Evolutionary conservation across 2,888 invertebrate species (phyloP).

Genomic region (Vannuccia rotundouncinata): DNA sequence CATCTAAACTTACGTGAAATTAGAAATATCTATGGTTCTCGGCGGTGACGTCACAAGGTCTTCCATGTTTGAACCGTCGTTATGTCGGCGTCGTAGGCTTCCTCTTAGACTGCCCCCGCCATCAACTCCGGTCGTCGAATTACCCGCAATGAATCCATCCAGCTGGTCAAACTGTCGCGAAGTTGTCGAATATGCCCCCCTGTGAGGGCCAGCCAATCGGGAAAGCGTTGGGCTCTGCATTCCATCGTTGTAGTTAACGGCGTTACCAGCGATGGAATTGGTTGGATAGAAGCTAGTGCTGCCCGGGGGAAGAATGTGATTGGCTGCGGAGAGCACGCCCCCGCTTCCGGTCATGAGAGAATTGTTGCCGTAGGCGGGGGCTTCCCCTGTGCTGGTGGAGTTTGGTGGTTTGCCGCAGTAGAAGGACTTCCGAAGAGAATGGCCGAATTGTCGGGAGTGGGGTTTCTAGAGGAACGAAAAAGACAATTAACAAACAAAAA

Average conservation of each 20-base stretch:
- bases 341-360: background rate
- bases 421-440: slow-evolving; percentile 89
- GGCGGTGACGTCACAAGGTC: background rate
- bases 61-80: background rate
- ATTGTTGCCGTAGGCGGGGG: too few species aligned
- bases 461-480: slow-evolving; percentile 67
- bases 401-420: slow-evolving; percentile 64
- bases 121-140: background rate
- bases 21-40: background rate
- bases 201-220: background rate
- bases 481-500: slow-evolving; percentile 28
- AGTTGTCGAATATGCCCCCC: background rate
- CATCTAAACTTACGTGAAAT: background rate
- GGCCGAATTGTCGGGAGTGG: slow-evolving; percentile 85
- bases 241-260: background rate
- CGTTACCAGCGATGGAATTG: background rate
- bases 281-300: background rate
- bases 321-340: background rate
- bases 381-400: background rate
- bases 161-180: background rate
- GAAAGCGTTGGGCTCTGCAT: background rate
- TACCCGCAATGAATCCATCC: background rate
- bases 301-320: background rate
- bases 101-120: background rate
- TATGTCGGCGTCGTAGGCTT: background rate